Evolutionary conservation across 2,888 invertebrate genomes (phyloP), one percentile per base, ranked within the genome.

Genomic region (Polylopha cassiicola): DNA sequence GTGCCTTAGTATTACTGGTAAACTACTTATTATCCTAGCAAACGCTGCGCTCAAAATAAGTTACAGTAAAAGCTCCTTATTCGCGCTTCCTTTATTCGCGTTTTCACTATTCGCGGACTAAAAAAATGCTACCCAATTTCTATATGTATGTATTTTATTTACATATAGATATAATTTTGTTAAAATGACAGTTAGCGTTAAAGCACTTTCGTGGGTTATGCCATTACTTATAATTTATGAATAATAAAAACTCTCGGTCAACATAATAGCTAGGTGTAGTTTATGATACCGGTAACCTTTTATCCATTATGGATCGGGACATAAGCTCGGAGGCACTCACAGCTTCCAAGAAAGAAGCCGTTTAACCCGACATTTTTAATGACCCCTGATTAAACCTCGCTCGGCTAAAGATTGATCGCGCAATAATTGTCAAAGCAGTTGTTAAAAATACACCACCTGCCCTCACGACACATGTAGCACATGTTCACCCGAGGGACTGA

Each of bases 401-500:
- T 31, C 52, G 54, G 44, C 43, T 36, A 44, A 48, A 60, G 57
- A 67, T 64, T 66, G 53, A 66, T 49, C 51, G 45, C 37, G 53
- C 50, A 56, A 55, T 63, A 43, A 65, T 61, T 57, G 55, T 62
- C 50, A 58, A 56, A 64, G 48, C 38, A 49, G 55, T 56, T 60
- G 55, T 34, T 55, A 46, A 50, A 53, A 59, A 61, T 59, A 50
- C 53, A 50, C 58, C 65, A 73, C 67, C 67, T 73, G 62, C 51
- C 51, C 51, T 50, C 51, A 53, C 37, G 47, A 48, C 41, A 53
- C 47, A 48, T 50, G 53, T 36, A 41, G 63, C 70, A 68, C 63
- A 63, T 72, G 70, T 71, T 65, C 61, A 62, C 67, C 51, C 59
- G 50, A 39, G 57, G 58, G 65, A 66, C 58, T 47, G 48, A 53